Conservation (phyloP, 1,140 invertebrate genomes). For the Magallana ariakensis region DNA sequence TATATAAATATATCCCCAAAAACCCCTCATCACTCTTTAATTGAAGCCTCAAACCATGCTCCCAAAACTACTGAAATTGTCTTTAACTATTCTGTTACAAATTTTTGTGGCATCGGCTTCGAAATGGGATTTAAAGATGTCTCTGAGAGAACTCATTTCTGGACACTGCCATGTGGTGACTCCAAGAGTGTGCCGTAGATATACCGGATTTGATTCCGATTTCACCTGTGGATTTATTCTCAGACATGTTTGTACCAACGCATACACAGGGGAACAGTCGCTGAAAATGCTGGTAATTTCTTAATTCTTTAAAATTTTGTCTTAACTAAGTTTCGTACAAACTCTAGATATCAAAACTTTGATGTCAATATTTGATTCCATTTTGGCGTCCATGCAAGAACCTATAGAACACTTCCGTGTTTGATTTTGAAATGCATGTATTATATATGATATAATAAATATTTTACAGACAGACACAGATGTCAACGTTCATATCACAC, state of each 20-base stretch:
- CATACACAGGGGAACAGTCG: conserved; percentile 9
- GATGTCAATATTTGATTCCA: too few species aligned
- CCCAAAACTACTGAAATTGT: background rate
- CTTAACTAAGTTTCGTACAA: too few species aligned
- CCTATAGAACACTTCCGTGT: background rate
- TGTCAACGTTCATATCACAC: conserved; percentile 52
- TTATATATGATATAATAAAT: background rate
- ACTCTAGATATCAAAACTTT: too few species aligned
- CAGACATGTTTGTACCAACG: conserved; percentile 19
- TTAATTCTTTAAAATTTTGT: background rate
- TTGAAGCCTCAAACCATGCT: background rate
- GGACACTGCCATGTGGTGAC: conserved; percentile 7
- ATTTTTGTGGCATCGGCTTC: background rate
- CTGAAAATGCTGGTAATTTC: conserved; percentile 12
- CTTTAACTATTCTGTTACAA: background rate
- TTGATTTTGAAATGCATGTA: background rate
- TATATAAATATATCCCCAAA: conserved; percentile 27
- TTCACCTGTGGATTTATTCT: conserved; percentile 36
- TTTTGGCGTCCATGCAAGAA: background rate
- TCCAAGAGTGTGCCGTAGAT: conserved; percentile 17
- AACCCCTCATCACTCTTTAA: conserved; percentile 2
- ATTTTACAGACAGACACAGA: conserved; percentile 10
- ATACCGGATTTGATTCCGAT: conserved; percentile 25
- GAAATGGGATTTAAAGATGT: conserved; percentile 31
- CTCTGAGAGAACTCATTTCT: background rate